Evolutionary conservation across 2,888 invertebrate species (phyloP).

Genomic region (Mechanitis mazaeus): DNA sequence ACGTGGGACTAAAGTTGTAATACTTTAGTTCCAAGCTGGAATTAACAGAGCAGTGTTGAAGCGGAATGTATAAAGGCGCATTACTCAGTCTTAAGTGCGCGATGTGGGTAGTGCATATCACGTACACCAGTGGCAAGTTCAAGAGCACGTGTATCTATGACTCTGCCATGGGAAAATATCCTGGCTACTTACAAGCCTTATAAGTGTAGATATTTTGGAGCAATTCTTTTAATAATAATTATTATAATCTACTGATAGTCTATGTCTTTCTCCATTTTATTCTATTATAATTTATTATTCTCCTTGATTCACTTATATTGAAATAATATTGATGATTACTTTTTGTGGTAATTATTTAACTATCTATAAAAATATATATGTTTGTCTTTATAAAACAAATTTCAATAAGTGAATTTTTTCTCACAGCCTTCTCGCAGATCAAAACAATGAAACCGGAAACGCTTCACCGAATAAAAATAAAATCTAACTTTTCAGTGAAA

Average conservation of each 20-base stretch:
- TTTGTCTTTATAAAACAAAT: too few relatives aligned
- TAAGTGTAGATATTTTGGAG: constrained; percentile 36
- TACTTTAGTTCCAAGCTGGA: not conserved
- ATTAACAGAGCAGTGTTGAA: constrained; percentile 1
- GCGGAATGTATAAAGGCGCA: constrained; percentile 2
- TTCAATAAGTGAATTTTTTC: too few relatives aligned
- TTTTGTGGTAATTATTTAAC: too few relatives aligned
- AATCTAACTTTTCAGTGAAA: constrained; percentile 21
- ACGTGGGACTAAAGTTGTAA: not conserved
- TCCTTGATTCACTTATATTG: too few relatives aligned
- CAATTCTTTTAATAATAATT: too few relatives aligned
- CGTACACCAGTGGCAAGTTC: constrained; percentile 49
- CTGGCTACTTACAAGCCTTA: constrained; percentile 64
- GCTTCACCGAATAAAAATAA: not conserved
- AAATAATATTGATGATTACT: too few relatives aligned
- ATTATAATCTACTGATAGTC: too few relatives aligned
- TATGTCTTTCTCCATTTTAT: too few relatives aligned
- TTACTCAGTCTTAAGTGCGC: constrained; percentile 1
- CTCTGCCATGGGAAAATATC: constrained; percentile 65
- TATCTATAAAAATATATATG: too few relatives aligned
- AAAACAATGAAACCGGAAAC: not conserved
- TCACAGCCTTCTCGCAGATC: not conserved
- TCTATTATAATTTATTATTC: too few relatives aligned
- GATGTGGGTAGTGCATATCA: constrained; percentile 31
- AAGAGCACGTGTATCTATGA: constrained; percentile 57